Percentiles rank a stretch among this genome's conserved stretches.
phyloP scores from a whole-genome alignment of 1,140 invertebrate species.

The Bombus fervidus region DNA sequence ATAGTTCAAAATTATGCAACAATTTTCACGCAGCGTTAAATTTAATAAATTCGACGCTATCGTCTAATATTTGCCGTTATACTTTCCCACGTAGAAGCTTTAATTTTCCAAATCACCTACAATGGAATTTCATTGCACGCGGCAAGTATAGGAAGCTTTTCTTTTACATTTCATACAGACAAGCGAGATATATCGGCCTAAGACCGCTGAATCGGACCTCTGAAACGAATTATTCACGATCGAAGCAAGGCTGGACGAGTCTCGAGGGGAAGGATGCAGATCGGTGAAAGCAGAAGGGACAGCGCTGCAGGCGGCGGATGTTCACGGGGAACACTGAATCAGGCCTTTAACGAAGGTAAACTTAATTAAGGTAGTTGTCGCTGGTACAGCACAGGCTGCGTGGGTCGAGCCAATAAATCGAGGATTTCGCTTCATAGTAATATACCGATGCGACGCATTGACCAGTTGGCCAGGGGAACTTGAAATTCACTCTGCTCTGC shows the following conservation, averaged over 20 bases:
- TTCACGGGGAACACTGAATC: constrained; percentile 31
- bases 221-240: constrained; percentile 6
- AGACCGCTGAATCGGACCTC: neutral
- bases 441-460: constrained; percentile 6
- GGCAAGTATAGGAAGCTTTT: too few relatives aligned
- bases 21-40: too few relatives aligned
- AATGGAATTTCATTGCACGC: too few relatives aligned
- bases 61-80: too few relatives aligned
- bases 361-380: constrained; percentile 48
- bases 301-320: constrained; percentile 27
- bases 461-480: neutral
- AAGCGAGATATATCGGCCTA: neutral
- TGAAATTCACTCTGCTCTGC: neutral
- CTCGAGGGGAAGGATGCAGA: constrained; percentile 8
- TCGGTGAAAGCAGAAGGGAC: neutral
- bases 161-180: neutral
- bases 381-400: constrained; percentile 17
- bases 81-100: too few relatives aligned
- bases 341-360: constrained; percentile 48
- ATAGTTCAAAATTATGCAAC: too few relatives aligned
- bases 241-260: neutral
- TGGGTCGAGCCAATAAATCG: constrained; percentile 32
- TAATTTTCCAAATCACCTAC: too few relatives aligned
- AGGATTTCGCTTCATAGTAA: constrained; percentile 26
- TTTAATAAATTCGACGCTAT: too few relatives aligned